A percentile compares a stretch with the other conserved stretches of the same genome.
Evolutionary conservation across 2,888 invertebrate species (phyloP).

Genomic region (Lasioglossum vierecki): DNA sequence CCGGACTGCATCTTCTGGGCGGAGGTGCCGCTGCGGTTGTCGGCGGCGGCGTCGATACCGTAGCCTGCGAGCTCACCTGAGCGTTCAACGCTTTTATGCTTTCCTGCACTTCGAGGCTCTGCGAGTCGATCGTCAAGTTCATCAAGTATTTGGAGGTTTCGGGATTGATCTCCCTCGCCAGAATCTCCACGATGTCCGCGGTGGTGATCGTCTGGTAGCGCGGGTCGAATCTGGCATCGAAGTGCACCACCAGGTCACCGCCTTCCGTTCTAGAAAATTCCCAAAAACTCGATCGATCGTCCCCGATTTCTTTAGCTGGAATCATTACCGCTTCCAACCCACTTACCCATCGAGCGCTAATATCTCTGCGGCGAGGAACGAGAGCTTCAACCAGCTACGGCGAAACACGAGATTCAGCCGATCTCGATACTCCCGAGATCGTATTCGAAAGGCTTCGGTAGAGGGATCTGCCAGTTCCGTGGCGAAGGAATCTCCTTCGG

Average conservation of each 20-base stretch:
- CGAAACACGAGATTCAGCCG: slow-evolving; percentile 90
- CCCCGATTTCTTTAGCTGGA: slow-evolving; percentile 43
- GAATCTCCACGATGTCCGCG: slow-evolving; percentile 87
- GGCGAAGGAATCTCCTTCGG: slow-evolving; percentile 89
- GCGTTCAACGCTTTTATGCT: slow-evolving; percentile 82
- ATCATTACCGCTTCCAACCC: slow-evolving; percentile 16
- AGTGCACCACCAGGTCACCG: slow-evolving; percentile 92
- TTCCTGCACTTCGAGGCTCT: slow-evolving; percentile 88
- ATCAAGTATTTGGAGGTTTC: slow-evolving; percentile 86
- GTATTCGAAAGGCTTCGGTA: slow-evolving; percentile 89
- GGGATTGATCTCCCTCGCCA: slow-evolving; percentile 88
- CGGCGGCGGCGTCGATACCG: slow-evolving; percentile 75
- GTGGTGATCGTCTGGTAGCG: slow-evolving; percentile 88
- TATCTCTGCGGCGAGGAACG: slow-evolving; percentile 92
- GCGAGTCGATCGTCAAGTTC: slow-evolving; percentile 88
- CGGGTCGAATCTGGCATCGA: slow-evolving; percentile 94
- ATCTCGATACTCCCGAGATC: slow-evolving; percentile 90
- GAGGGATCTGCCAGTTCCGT: slow-evolving; percentile 88
- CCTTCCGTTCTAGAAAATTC: slow-evolving; percentile 86
- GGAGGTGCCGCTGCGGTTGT: slow-evolving; percentile 86
- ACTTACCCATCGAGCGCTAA: slow-evolving; percentile 93
- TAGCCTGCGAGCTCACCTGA: slow-evolving; percentile 81
- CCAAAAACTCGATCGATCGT: background rate
- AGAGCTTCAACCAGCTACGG: slow-evolving; percentile 90
- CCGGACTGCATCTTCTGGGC: slow-evolving; percentile 88